Conservation (phyloP, 1,140 invertebrate genomes). For the Pseudomyrmex sp. region DNA sequence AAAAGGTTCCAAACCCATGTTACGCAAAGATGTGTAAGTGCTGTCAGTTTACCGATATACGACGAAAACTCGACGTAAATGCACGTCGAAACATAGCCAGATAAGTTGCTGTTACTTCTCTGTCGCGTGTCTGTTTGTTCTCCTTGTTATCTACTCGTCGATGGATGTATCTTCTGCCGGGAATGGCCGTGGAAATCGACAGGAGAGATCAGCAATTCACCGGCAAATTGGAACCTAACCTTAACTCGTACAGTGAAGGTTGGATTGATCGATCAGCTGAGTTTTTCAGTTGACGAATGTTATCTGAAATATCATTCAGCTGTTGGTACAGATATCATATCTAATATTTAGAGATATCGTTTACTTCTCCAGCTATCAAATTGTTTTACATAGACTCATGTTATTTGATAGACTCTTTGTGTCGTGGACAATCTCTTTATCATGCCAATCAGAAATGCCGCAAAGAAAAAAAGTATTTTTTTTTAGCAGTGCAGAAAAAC, state of each 20-base stretch:
- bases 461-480: too few species aligned
- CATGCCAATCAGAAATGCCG: too few species aligned
- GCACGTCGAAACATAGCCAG: slow-evolving; percentile 75
- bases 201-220: background rate
- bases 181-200: background rate
- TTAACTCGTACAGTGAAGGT: background rate
- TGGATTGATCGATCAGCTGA: background rate
- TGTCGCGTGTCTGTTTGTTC: background rate
- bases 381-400: too few species aligned
- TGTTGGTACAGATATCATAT: too few species aligned
- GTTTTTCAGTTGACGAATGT: too few species aligned
- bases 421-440: too few species aligned
- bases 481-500: too few species aligned
- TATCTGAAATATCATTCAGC: too few species aligned
- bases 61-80: slow-evolving; percentile 72
- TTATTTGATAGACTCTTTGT: too few species aligned
- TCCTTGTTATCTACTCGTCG: background rate
- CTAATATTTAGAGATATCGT: too few species aligned
- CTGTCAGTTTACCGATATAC: slow-evolving; percentile 76
- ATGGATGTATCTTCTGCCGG: background rate
- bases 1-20: background rate
- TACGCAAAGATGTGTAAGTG: background rate
- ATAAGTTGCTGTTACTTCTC: background rate
- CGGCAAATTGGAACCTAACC: background rate
- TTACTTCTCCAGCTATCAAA: too few species aligned